Evolutionary conservation across 2,797 vertebrate species (phyloP), one percentile per base, ranked within the genome.

Genomic region (Melopsittacus undulatus): DNA sequence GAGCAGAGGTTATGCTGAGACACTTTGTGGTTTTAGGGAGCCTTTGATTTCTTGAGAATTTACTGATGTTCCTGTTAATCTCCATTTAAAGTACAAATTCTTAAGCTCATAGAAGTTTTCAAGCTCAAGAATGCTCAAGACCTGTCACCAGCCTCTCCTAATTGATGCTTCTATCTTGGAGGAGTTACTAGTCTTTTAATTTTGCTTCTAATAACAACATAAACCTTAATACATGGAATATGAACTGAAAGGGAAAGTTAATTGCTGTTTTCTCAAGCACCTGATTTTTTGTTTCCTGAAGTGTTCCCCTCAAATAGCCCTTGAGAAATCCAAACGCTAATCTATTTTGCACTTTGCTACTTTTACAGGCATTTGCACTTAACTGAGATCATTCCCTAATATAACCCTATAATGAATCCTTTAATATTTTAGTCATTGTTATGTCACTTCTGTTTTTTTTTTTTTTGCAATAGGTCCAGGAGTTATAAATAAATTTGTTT

Each of bases 221-320:
- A 3, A 84, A 77, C 8, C 48, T 51, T 74, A 76, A 52, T 23
- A 19, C 24, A 34, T 27, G 34, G 78, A 83, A 68, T 59, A 24
- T 22, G 52, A 64, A 49, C 57, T 66, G 62, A 83, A 94, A 95
- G 73, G 79, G 57, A 94, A 92, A 68, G 73, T 51, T 86, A 72
- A 80, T 83, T 80, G 48, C 54, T 54, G 7, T 93, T 82, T 91
- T 54, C 67, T 90, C 13, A 48, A 51, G 46, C 59, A 29, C 46
- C 30, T 67, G 5, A 3, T 24, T 23, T 73, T 34, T 15, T 69
- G 24, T 43, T 54, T 34, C 79, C 79, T 88, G 46, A 82, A 24
- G n/a, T 43, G 27, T 57, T 75, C 3, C 23, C 67, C 69, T 34
- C 62, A 32, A 30, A 45, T 20, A 22, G 43, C 36, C 69, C 49